phyloP scores from a whole-genome alignment of 2,888 invertebrate species.

The Andricus quercusramuli region DNA sequence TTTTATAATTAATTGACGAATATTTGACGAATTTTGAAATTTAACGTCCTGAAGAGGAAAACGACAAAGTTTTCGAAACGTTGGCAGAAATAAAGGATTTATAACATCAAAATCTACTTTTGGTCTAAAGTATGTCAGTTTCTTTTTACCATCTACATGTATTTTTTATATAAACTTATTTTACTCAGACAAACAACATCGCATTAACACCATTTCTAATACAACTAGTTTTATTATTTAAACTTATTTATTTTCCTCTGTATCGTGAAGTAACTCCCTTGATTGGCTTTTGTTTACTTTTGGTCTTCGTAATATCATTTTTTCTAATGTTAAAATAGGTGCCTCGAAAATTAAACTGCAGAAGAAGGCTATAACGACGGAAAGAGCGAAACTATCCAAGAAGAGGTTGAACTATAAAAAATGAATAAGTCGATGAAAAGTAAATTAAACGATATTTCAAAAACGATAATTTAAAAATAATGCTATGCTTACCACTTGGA shows the following conservation, averaged over 20 bases:
- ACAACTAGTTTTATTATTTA: not conserved
- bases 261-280: not conserved
- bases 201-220: too few species aligned
- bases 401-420: too few species aligned
- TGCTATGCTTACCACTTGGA: constrained; percentile 28
- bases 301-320: not conserved
- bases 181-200: too few species aligned
- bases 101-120: too few species aligned
- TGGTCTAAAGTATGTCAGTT: too few species aligned
- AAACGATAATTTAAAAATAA: not conserved
- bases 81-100: too few species aligned
- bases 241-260: not conserved
- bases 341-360: not conserved
- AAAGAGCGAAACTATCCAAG: not conserved
- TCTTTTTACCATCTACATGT: too few species aligned
- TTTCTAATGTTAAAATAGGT: not conserved
- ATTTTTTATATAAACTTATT: too few species aligned
- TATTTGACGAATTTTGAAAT: too few species aligned
- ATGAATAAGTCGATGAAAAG: not conserved
- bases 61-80: too few species aligned
- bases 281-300: not conserved
- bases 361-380: not conserved
- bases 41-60: too few species aligned
- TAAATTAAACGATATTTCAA: not conserved
- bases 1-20: too few species aligned